phyloP scores from a whole-genome alignment of 2,797 vertebrate species.

The Ptychadena robeensis region DNA sequence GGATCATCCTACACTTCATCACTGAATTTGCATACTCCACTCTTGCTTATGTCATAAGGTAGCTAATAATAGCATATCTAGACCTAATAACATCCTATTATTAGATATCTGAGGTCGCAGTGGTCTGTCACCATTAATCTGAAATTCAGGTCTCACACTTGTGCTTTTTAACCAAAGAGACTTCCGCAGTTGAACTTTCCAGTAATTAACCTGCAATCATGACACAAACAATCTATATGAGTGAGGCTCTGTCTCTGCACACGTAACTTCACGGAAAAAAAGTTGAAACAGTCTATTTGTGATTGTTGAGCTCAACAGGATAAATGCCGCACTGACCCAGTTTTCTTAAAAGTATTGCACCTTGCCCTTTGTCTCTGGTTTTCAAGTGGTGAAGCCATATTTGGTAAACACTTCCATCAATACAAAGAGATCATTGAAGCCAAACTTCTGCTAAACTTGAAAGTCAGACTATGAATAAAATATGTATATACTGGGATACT shows the following conservation, averaged over 20 bases:
- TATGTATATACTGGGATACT: no score
- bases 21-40: conserved; percentile 9
- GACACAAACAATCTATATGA: conserved; percentile 16
- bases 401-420: no score
- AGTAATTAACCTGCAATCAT: neutral
- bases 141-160: conserved; percentile 7
- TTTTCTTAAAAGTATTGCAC: neutral
- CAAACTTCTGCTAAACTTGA: no score
- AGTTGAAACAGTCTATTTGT: neutral
- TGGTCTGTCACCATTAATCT: conserved; percentile 6
- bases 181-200: conserved; percentile 26
- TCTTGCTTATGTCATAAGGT: neutral
- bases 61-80: neutral
- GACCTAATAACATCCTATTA: neutral
- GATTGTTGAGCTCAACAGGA: neutral
- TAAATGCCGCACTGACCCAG: neutral
- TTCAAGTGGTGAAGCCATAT: neutral
- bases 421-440: no score
- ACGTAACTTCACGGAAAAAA: neutral
- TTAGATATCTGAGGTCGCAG: conserved; percentile 8
- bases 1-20: neutral
- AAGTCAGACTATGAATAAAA: no score
- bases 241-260: neutral
- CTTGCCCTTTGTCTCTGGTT: neutral
- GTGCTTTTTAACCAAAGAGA: conserved; percentile 25